These are phyloP conservation scores for Bufo gargarizans DNA, from an alignment of 2,113 vertebrate species.

Conservation along the genomic window DNA sequence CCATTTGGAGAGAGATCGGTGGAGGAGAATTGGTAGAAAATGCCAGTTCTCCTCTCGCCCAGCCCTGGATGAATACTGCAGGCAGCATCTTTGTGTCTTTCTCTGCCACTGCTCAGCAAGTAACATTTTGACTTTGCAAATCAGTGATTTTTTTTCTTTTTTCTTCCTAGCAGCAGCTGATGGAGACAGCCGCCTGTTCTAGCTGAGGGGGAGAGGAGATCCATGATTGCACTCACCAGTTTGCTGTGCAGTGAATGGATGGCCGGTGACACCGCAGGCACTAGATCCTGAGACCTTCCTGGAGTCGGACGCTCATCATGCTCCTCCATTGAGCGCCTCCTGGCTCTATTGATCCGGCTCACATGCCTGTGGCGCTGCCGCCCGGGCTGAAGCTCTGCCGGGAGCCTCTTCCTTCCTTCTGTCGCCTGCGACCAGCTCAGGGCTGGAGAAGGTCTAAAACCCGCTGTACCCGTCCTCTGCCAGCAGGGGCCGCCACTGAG, in stretches of 20 bases:
- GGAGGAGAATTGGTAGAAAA: neutral
- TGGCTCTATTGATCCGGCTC: conserved; percentile 19
- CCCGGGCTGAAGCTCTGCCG: neutral
- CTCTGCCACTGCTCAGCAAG: neutral
- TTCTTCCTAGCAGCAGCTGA: neutral
- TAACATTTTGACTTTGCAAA: conserved; percentile 29
- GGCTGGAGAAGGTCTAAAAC: conserved; percentile 6
- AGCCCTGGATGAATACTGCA: neutral
- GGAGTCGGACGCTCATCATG: conserved; percentile 25
- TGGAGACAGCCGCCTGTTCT: conserved; percentile 29
- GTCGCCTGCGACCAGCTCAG: neutral
- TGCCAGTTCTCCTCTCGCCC: neutral
- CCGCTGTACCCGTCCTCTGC: neutral
- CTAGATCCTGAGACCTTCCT: conserved; percentile 10
- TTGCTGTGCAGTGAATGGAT: conserved; percentile 35
- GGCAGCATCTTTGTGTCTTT: neutral
- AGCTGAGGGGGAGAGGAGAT: neutral
- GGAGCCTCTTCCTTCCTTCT: neutral
- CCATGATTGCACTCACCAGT: conserved; percentile 38
- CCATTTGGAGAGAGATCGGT: neutral
- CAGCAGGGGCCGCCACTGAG: conserved; percentile 22
- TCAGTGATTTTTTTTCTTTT: neutral
- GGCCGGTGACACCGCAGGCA: conserved; percentile 31
- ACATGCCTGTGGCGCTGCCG: conserved; percentile 6
- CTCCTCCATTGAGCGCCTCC: conserved; percentile 41